Conservation (phyloP, 2,888 invertebrate genomes). For the Uloborus plumipes region DNA sequence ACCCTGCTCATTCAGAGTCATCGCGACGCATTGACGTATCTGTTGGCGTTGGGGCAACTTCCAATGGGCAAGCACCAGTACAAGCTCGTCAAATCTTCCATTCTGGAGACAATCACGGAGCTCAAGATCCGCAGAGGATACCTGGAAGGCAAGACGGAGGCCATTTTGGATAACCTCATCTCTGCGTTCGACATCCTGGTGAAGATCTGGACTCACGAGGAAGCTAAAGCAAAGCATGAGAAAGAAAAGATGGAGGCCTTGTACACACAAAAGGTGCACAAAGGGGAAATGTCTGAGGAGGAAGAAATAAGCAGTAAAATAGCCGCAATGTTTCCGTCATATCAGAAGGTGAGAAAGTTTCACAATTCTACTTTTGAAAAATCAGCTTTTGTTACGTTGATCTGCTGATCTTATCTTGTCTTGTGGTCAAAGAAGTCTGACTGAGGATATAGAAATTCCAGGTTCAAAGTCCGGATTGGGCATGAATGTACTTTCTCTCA, state of each 20-base stretch:
- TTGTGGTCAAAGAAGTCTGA: no score
- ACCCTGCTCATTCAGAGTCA: conserved; percentile 6
- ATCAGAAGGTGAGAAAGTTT: conserved; percentile 68
- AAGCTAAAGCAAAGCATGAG: conserved; percentile 78
- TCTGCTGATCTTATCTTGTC: no score
- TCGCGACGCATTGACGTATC: conserved; percentile 4
- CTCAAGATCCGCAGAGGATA: neutral
- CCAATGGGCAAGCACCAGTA: conserved; percentile 19
- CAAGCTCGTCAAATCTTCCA: conserved; percentile 40
- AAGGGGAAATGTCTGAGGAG: conserved; percentile 71
- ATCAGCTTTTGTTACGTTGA: no score
- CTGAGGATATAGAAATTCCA: no score
- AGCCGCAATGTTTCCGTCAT: conserved; percentile 71
- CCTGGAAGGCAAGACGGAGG: conserved; percentile 67
- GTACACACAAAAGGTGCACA: conserved; percentile 70
- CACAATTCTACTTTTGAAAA: neutral
- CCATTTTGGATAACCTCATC: conserved; percentile 74
- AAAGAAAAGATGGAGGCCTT: conserved; percentile 83
- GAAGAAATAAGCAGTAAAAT: conserved; percentile 71
- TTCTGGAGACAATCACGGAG: conserved; percentile 44
- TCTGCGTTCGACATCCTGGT: conserved; percentile 23
- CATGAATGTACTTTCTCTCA: no score
- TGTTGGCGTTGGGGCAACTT: conserved; percentile 7
- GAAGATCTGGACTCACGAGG: conserved; percentile 82
- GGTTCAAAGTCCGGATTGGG: no score